Percentiles rank a stretch among this genome's conserved stretches.
phyloP scores from a whole-genome alignment of 2,797 vertebrate species.

The Catharus ustulatus region DNA sequence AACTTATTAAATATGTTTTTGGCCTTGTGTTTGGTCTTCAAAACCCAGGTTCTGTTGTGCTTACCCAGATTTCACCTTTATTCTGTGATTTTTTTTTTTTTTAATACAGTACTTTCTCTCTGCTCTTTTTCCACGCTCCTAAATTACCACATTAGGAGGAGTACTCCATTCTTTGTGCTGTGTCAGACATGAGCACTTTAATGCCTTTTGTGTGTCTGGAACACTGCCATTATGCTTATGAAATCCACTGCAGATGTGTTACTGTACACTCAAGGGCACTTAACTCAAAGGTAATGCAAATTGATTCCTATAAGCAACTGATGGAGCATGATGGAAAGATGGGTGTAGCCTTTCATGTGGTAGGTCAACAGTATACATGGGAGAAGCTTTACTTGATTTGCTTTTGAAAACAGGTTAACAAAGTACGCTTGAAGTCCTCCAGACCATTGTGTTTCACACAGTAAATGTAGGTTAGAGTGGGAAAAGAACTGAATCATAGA shows the following conservation, averaged over 20 bases:
- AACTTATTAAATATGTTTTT: neutral
- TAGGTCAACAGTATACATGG: slow-evolving; percentile 7
- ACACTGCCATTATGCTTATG: neutral
- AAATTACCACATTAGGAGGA: neutral
- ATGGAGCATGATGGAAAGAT: slow-evolving; percentile 55
- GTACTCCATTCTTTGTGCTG: neutral
- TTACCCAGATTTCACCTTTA: neutral
- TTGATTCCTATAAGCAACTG: slow-evolving; percentile 55
- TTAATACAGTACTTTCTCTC: neutral
- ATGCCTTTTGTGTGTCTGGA: slow-evolving; percentile 18
- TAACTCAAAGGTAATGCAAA: slow-evolving; percentile 60
- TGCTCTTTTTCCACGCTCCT: neutral
- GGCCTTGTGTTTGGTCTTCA: neutral
- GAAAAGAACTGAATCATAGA: neutral
- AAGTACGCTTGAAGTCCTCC: neutral
- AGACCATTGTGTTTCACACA: neutral
- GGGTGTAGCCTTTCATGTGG: slow-evolving; percentile 55
- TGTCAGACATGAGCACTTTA: neutral
- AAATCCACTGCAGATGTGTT: slow-evolving; percentile 36
- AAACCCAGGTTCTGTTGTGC: neutral
- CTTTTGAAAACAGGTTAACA: slow-evolving; percentile 41
- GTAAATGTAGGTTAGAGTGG: neutral
- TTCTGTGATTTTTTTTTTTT: neutral
- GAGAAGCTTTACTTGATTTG: slow-evolving; percentile 38
- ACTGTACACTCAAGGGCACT: slow-evolving; percentile 56